Evolutionary conservation across 1,140 invertebrate genomes (phyloP), one percentile per base, ranked within the genome.

Genomic region (Drosophila repletoides): DNA sequence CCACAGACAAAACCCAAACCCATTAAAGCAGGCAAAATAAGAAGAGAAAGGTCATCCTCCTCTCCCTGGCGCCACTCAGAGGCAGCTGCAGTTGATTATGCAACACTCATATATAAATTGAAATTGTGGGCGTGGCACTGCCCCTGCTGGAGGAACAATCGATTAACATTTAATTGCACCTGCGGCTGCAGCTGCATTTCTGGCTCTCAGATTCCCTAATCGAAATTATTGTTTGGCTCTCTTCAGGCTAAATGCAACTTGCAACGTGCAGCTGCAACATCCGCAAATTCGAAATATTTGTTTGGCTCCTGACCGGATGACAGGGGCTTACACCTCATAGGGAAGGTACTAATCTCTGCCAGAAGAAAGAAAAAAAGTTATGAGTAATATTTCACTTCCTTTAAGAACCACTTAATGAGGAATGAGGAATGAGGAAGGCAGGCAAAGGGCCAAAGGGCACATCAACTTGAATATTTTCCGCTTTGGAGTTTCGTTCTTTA

Each of bases 111-210:
- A 38, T 33, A 36, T 24, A 58, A 56, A 36, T 31, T 55, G 17
- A 40, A 41, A 2, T 45, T 41, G 56, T 60, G 55, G 67, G 72
- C 67, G 61, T 80, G 36, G 1, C 26, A 6, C 12, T 19, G 41
- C 14, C 34, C 22, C 19, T 63, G 22, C 56, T 36, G 9, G 33
- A 53, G 66, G 61, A 72, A 66, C 77, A 73, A 73, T 83, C 77
- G 77, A 84, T 83, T 83, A 84, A 74, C 79, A 83, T 83, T 83
- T 83, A 83, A 83, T 84, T 84, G 65, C 65, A 77, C 55, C 49
- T 77, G 65, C 34, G 61, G 58, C 60, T 46, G 61, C 28, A 40
- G 10, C 28, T 43, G 51, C 51, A 55, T 51, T 65, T 60, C 21
- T 51, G 45, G 28, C 56, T 28, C 68, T 29, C 38, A 45, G 43